Evolutionary conservation across 2,888 invertebrate species (phyloP).

Genomic region (Eudemis profundana): DNA sequence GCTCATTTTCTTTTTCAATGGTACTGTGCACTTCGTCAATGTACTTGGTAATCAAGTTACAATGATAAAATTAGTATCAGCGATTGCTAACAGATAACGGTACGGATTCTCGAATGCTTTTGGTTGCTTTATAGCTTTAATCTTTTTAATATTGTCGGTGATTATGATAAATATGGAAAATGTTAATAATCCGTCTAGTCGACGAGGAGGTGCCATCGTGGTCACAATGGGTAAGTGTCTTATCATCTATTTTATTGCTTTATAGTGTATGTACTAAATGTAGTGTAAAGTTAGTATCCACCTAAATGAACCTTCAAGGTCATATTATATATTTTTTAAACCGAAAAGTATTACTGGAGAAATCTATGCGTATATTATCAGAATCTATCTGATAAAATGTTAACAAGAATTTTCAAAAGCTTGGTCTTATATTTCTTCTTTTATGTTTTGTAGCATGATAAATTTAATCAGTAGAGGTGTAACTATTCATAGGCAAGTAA

Average conservation of each 20-base stretch:
- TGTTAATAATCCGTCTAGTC: conserved; percentile 60
- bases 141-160: conserved; percentile 46
- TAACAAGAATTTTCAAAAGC: too few relatives aligned
- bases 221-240: conserved; percentile 70
- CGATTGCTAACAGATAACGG: conserved; percentile 40
- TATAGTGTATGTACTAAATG: background rate
- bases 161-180: conserved; percentile 65
- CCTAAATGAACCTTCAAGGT: too few relatives aligned
- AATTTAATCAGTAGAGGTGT: too few relatives aligned
- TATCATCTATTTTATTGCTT: conserved; percentile 27
- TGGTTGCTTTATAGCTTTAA: conserved; percentile 54
- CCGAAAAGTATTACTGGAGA: too few relatives aligned
- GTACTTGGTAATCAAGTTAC: conserved; percentile 16
- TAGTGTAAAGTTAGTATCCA: too few relatives aligned
- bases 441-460: too few relatives aligned
- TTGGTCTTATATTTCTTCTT: too few relatives aligned
- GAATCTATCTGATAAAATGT: too few relatives aligned
- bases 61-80: conserved; percentile 44
- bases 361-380: too few relatives aligned
- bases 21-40: conserved; percentile 4
- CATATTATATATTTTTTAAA: background rate
- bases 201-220: conserved; percentile 58
- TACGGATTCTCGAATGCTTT: conserved; percentile 47
- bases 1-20: too few relatives aligned
- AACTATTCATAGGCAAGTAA: too few relatives aligned